Base-by-base conservation (phyloP, 1,140 invertebrate species). In the Dreissena polymorpha region DNA sequence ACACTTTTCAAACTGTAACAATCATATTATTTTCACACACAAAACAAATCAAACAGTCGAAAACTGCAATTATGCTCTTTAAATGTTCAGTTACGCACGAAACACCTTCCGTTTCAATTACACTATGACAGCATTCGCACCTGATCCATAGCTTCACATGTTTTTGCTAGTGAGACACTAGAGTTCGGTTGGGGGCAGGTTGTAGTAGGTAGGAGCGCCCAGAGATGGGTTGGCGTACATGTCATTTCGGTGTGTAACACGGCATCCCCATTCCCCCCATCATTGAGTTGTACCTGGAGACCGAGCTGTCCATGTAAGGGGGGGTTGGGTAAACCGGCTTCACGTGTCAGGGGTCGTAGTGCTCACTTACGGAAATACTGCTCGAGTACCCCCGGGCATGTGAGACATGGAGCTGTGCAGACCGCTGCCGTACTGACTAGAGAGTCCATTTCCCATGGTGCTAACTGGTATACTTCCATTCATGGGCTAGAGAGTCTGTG, bases 111-210 rank as follows among this genome's bases (percentile, higher is more conserved):
- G 2, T 39, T 39, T 39, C 39, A 39, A 2, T 2, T 39, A 39
- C 39, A 39, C 39, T 5, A 39, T 39, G 39, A 39, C 39, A 39
- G 2, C 39, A 39, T 39, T 39, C 8, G 39, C 39, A 39, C 39
- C 39, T 39, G 39, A 39, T 8, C 39, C 2, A 39, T 5, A 39
- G 2, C 39, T 39, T 39, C 39, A 39, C 2, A 8, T 8, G 39
- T 39, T 5, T 39, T 39, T 39, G 2, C 39, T 39, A 2, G 39
- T 39, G 39, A 39, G 39, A 39, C 39, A 51, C 51, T 53, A 78
- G 12, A 82, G 69, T 67, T 82, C 79, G n/a, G 68, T 82, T 14
- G 79, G 69, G 21, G 79, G 79, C 29, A 82, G 65, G 49, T 82
- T 82, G 50, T 82, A 82, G 55, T 82, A 82, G 5, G 79, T 68